These are phyloP conservation scores for Drosophila sulfurigaster DNA, from an alignment of 1,140 invertebrate species.

Conservation along the genomic window DNA sequence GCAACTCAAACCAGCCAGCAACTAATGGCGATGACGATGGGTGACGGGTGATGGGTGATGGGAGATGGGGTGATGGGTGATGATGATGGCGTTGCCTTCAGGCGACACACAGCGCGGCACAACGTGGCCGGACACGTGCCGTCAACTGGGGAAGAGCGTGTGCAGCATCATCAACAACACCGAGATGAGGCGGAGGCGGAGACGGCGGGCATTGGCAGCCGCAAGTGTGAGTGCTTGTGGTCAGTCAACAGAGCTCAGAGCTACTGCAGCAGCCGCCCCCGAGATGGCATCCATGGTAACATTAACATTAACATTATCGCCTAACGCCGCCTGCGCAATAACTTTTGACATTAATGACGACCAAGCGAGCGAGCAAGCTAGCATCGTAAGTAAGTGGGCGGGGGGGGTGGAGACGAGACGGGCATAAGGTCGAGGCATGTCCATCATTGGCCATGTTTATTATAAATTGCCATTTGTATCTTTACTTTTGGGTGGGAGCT, in stretches of 20 bases:
- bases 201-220: slow-evolving; percentile 20
- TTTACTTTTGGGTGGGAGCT: slow-evolving; percentile 6
- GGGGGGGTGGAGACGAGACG: too few relatives aligned
- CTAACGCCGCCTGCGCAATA: slow-evolving; percentile 71
- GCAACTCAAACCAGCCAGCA: slow-evolving; percentile 57
- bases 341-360: slow-evolving; percentile 82
- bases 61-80: slow-evolving; percentile 18
- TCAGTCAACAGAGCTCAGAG: slow-evolving; percentile 58
- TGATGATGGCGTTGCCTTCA: slow-evolving; percentile 38
- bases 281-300: slow-evolving; percentile 41
- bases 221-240: slow-evolving; percentile 70
- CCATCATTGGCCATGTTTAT: slow-evolving; percentile 58
- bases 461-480: slow-evolving; percentile 79
- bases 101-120: slow-evolving; percentile 60
- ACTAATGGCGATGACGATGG: slow-evolving; percentile 61
- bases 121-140: slow-evolving; percentile 75
- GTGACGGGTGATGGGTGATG: slow-evolving; percentile 22
- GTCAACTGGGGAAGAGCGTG: slow-evolving; percentile 75
- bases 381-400: neutral
- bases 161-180: slow-evolving; percentile 68
- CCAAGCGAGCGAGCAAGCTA: slow-evolving; percentile 40
- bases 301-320: slow-evolving; percentile 63
- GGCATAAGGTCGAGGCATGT: slow-evolving; percentile 37
- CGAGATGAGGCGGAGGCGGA: neutral
- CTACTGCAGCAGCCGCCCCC: slow-evolving; percentile 11